These are phyloP conservation scores for Carposina sasakii DNA, from an alignment of 1,140 invertebrate species.

Conservation along the genomic window DNA sequence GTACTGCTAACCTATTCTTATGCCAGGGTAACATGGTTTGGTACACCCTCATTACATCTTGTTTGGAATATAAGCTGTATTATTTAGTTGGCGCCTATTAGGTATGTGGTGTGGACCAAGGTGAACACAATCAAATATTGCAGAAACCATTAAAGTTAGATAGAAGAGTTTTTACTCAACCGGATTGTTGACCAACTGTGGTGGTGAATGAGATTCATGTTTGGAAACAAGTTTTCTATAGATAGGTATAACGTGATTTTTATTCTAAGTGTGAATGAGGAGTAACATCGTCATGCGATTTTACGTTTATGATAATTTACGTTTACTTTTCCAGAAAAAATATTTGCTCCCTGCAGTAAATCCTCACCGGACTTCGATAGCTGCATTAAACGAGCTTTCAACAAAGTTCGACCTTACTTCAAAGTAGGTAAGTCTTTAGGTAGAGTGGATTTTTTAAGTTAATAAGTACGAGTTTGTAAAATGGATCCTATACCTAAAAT, in stretches of 20 bases:
- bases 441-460: no score
- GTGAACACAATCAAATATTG: not conserved
- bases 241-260: not conserved
- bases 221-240: conserved; percentile 8
- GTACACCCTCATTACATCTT: no score
- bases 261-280: no score
- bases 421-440: conserved; percentile 75
- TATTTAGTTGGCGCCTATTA: no score
- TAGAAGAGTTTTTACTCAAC: not conserved
- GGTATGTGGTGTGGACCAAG: not conserved
- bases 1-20: no score
- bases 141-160: not conserved
- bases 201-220: no score
- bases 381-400: conserved; percentile 83
- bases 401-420: conserved; percentile 80
- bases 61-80: no score
- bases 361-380: conserved; percentile 77
- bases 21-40: no score
- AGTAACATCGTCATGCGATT: no score
- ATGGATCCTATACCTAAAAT: no score
- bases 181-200: no score
- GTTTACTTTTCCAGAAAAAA: conserved; percentile 48
- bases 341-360: conserved; percentile 74
- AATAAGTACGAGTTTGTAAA: not conserved
- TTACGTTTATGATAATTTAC: not conserved